Evolutionary conservation across 2,113 vertebrate species (phyloP).

Genomic region (Phalacrocorax aristotelis): DNA sequence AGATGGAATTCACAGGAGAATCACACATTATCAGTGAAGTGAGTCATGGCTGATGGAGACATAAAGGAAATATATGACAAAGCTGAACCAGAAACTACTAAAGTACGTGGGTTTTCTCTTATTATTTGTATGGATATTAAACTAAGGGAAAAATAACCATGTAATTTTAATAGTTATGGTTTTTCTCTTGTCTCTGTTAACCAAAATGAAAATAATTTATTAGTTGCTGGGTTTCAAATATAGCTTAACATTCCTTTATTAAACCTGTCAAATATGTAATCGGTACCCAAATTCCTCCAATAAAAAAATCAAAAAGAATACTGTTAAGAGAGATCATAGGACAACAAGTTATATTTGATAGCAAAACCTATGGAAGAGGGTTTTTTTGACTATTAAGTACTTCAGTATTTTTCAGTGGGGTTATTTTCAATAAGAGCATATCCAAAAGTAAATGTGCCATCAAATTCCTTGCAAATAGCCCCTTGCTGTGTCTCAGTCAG

Average conservation of each 20-base stretch:
- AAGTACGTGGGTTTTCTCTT: not conserved
- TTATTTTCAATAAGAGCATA: not conserved
- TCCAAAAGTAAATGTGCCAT: not conserved
- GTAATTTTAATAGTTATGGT: not conserved
- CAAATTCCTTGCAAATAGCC: not conserved
- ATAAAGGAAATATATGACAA: not conserved
- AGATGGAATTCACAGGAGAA: constrained; percentile 7
- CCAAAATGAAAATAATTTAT: not conserved
- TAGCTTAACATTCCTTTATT: not conserved
- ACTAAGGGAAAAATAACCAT: not conserved
- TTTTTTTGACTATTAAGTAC: fast-evolving
- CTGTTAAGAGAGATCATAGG: not conserved
- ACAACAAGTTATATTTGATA: not conserved
- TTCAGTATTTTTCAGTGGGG: not conserved
- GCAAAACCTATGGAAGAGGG: not conserved
- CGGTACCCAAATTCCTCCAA: not conserved
- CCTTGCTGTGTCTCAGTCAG: not conserved
- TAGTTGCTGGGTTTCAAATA: not conserved
- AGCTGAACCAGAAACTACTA: not conserved
- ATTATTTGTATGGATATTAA: not conserved
- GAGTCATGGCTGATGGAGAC: not conserved
- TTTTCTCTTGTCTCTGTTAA: not conserved
- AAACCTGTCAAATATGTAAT: not conserved
- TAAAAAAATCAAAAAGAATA: not conserved
- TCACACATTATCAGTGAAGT: not conserved